Conservation (phyloP, 2,113 vertebrate species). For the Apodemus speciosus region DNA sequence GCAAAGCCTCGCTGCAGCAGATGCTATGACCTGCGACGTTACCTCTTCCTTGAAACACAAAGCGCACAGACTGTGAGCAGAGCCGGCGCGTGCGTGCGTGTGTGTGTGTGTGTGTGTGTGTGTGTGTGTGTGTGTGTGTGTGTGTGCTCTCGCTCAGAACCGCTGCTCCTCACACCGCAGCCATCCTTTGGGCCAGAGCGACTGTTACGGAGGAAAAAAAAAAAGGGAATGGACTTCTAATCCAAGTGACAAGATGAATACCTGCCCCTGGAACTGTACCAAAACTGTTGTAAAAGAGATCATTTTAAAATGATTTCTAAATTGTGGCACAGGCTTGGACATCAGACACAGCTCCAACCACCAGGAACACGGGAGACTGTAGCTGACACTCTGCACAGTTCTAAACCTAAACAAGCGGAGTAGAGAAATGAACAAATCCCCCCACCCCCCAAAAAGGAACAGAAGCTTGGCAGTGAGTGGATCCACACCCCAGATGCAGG, state of each 20-base stretch:
- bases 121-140: too few relatives aligned
- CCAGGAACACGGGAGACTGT: neutral
- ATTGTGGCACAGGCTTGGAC: neutral
- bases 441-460: neutral
- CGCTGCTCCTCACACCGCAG: neutral
- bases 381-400: neutral
- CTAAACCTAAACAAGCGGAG: neutral
- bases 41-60: neutral
- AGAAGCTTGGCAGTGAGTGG: neutral
- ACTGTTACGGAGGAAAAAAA: neutral
- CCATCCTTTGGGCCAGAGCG: neutral
- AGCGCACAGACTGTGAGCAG: neutral
- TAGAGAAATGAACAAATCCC: neutral
- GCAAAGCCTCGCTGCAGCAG: neutral
- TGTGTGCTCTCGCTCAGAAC: neutral
- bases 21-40: neutral
- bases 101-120: too few relatives aligned
- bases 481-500: neutral
- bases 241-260: neutral
- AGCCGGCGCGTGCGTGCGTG: too few relatives aligned
- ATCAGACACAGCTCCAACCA: neutral
- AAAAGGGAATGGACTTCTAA: neutral
- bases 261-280: neutral
- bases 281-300: neutral
- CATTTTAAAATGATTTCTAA: neutral